Evolutionary conservation across 2,888 invertebrate species (phyloP), one percentile per base, ranked within the genome.

Genomic region (Sesamia inferens): DNA sequence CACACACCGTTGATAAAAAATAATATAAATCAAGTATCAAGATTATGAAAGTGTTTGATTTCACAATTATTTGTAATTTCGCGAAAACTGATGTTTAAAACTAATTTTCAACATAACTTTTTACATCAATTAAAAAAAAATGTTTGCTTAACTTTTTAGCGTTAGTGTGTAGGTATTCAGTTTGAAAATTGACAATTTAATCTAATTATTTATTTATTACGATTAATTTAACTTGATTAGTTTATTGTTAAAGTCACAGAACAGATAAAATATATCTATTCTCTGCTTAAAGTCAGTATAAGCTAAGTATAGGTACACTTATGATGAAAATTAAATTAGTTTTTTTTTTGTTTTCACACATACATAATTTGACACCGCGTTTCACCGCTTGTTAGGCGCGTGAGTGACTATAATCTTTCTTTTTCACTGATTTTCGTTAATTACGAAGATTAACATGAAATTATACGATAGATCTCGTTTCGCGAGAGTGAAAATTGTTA

Each of bases 401-500:
- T 75, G 81, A 59, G 73, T 39, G 48, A 51, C 39, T 66, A 24
- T 65, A 82, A 79, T 84, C 71, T 86, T 81, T 83, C 85, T 88
- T 88, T 86, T 88, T 82, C 85, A 87, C 84, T 79, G 83, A 85
- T 88, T 88, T 89, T 86, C 76, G 85, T 87, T 89, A 90, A 90
- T 91, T 88, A 86, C 86, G 24, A 73, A 87, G 85, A 87, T 87
- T 87, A 86, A 89, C 85, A 83, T 87, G 78, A 86, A 89, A 89
- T 86, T 88, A 85, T 79, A 81, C 79, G 85, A 81, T 69, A 83
- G 79, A 87, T 87, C 87, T 88, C 85, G 87, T 88, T 88, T 86
- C 88, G 85, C 87, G 86, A 88, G 84, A 89, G 88, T 90, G 90
- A 89, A 90, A 91, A 88, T 88, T 89, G 85, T 90, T 88, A 90